Base-by-base conservation (phyloP, 2,888 invertebrate species). In the Ditula angustiorana region DNA sequence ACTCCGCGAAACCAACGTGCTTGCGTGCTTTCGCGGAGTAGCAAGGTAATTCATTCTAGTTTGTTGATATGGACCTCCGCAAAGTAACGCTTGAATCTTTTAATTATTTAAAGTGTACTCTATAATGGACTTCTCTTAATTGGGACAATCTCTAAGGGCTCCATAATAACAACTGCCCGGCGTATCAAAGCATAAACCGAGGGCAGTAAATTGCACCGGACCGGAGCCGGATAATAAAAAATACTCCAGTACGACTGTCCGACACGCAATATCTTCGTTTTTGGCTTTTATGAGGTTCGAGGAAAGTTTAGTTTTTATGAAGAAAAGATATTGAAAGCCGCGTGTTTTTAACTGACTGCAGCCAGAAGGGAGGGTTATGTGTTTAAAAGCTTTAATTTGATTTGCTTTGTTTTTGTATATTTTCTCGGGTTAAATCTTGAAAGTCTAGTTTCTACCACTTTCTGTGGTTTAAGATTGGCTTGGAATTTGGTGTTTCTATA, bases 171-270 rank as follows among this genome's bases (percentile, higher is more conserved):
- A 69, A 63, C 71, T 70, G 76, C 74, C 72, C 77, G 75, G 80
- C 80, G 86, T 83, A 88, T 84, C 85, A 85, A 82, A 84, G 82
- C 85, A 80, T 85, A 78, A 83, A 80, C 78, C 70, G 70, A 69
- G 81, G 83, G 79, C 66, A 77, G 79, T 77, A 82, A 82, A 82
- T 83, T 80, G 81, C 77, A 75, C 74, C 76, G 74, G 74, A 72
- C 75, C 70, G 72, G 73, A 69, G 28, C 30, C 61, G 71, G 66
- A 74, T 74, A 75, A 77, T 77, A 79, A 78, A 80, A 80, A 80
- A 69, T 67, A 77, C 72, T 74, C 73, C 76, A 66, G 67, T 77
- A 85, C 73, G 71, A 76, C 57, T 70, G 70, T 75, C 70, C 72
- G 67, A 69, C 83, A 86, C 80, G 83, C 82, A 66, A 79, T 69